Conservation (phyloP, 2,888 invertebrate species). For the Drosophila siamana region DNA sequence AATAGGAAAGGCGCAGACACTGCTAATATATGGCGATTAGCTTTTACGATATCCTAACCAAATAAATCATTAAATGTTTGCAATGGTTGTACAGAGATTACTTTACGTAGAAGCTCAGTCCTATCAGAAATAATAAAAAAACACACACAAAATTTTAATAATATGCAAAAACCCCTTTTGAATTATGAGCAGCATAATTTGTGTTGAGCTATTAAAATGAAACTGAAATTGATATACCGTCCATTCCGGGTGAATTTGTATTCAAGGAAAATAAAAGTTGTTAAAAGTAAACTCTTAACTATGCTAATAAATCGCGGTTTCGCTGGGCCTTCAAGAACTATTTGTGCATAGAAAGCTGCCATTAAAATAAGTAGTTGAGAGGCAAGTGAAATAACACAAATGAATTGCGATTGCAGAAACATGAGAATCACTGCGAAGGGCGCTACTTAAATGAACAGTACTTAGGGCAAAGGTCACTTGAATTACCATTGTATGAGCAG, state of each 20-base stretch:
- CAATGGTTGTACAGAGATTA: no score
- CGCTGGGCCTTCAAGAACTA: background rate
- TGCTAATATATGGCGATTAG: background rate
- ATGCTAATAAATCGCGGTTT: background rate
- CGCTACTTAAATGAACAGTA: background rate
- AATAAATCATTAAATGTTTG: background rate
- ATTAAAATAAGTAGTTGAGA: background rate
- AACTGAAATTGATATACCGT: background rate
- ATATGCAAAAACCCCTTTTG: no score
- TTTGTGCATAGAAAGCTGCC: background rate
- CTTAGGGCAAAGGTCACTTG: slow-evolving; percentile 26
- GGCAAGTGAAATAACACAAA: background rate
- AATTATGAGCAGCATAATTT: no score
- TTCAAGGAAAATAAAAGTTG: background rate
- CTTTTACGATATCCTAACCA: background rate
- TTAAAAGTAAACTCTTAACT: background rate
- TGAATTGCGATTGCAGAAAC: slow-evolving; percentile 6
- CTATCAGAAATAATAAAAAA: no score
- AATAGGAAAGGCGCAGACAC: background rate
- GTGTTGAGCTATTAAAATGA: background rate
- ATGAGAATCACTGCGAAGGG: slow-evolving; percentile 18
- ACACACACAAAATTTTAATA: no score
- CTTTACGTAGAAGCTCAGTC: no score
- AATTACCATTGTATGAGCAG: slow-evolving; percentile 17
- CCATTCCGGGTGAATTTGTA: background rate